Base-by-base conservation (phyloP, 1,140 invertebrate species). In the Stegodyphus dumicola region DNA sequence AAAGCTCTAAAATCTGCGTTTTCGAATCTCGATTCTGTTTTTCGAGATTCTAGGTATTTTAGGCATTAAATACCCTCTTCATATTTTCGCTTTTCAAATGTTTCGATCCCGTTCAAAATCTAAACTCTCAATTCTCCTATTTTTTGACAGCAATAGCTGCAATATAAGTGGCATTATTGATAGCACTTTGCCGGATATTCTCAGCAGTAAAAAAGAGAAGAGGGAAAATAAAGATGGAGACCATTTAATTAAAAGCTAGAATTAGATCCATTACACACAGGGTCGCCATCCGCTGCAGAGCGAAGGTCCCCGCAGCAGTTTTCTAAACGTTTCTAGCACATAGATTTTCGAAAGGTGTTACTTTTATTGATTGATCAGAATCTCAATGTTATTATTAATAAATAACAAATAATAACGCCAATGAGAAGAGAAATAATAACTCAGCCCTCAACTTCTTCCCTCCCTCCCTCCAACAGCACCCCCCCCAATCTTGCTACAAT, bases 311-410 rank as follows among this genome's bases (percentile, higher is more conserved):
- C 15, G 9, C 7, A 11, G 18, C 67, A 65, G 49, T 81, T 73
- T 73, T 73, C 49, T 48, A 9, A 51, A 56, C 56, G 65, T 66
- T 17, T 66, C 75, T 52, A 49, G 60, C 60, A 81, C 53, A 81
- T 49, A 48, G 69, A 51, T 52, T 33, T 33, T 70, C 52, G 17
- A 69, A 71, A 81, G 78, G 78, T 81, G 78, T 81, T 81, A 73
- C 78, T 60, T 71, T 81, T 81, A 81, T 81, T 81, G 78, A 81
- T 81, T 81, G 78, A 81, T 81, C 78, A 71, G 78, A 73, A 73
- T 73, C 77, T 48, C 52, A 15, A 9, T 33, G 69, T 64, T 54
- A 73, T 81, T 81, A 81, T 81, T 81, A 81, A 73, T 81, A 81
- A 81, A 73, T 73, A 60, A 81, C 78, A 81, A 33, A 81, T 73